phyloP scores from a whole-genome alignment of 2,113 vertebrate species.

The Ifrita kowaldi region DNA sequence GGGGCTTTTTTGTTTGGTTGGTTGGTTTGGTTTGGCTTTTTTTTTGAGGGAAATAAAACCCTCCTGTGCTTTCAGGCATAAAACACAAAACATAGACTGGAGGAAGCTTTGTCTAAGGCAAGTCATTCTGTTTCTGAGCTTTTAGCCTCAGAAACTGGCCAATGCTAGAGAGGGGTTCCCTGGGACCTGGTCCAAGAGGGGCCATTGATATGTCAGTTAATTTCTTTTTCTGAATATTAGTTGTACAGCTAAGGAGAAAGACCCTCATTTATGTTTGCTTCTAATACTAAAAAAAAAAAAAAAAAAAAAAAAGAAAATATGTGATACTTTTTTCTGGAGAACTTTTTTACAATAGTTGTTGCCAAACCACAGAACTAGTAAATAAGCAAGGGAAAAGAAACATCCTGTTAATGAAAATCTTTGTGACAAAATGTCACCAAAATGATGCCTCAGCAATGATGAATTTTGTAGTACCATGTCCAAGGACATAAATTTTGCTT shows the following conservation, averaged over 20 bases:
- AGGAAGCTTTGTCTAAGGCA: background rate
- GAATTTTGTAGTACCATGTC: background rate
- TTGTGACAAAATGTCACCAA: background rate
- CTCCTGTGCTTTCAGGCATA: background rate
- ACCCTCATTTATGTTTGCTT: background rate
- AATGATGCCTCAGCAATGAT: background rate
- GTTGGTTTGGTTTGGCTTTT: background rate
- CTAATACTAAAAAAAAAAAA: background rate
- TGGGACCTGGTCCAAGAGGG: background rate
- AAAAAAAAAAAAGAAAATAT: background rate
- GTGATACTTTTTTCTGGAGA: background rate
- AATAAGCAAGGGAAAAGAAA: background rate
- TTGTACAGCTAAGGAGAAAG: background rate
- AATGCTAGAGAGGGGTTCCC: background rate
- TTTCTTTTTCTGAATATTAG: background rate
- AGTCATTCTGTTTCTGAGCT: background rate
- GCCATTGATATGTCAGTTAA: background rate
- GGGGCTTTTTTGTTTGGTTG: background rate
- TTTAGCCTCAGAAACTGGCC: background rate
- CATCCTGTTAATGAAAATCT: background rate
- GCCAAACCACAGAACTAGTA: background rate
- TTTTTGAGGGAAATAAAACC: fast-evolving
- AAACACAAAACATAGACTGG: background rate
- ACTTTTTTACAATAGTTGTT: background rate
- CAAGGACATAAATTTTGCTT: background rate